Conservation (phyloP, 2,797 vertebrate species). For the Dermochelys coriacea region DNA sequence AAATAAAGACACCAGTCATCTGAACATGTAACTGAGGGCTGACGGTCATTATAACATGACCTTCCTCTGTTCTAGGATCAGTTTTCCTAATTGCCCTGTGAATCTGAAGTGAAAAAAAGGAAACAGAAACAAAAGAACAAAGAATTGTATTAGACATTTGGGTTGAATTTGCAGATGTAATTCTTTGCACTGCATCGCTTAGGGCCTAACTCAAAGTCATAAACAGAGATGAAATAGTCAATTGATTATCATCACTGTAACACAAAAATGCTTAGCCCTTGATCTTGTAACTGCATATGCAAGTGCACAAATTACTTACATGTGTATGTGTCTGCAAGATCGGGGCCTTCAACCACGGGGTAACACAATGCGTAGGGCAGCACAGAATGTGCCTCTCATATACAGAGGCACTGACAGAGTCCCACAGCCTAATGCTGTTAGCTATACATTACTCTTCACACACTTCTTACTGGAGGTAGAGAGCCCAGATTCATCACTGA, state of each 20-base stretch:
- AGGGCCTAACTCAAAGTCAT: neutral
- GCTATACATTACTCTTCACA: neutral
- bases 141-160: neutral
- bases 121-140: neutral
- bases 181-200: neutral
- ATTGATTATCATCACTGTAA: neutral
- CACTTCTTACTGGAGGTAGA: neutral
- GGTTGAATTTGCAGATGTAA: fast-evolving
- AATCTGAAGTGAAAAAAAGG: neutral
- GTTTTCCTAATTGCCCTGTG: neutral
- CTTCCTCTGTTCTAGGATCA: neutral
- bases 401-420: neutral
- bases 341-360: no score
- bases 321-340: neutral
- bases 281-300: neutral
- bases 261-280: fast-evolving
- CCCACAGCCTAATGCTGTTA: neutral
- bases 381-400: neutral
- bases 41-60: neutral
- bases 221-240: neutral
- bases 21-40: neutral
- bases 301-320: neutral
- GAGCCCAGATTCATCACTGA: neutral
- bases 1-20: no score
- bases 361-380: neutral